Percentiles rank a stretch among this genome's conserved stretches.
Evolutionary conservation across 2,888 invertebrate species (phyloP).

Genomic region (Biston betularia): DNA sequence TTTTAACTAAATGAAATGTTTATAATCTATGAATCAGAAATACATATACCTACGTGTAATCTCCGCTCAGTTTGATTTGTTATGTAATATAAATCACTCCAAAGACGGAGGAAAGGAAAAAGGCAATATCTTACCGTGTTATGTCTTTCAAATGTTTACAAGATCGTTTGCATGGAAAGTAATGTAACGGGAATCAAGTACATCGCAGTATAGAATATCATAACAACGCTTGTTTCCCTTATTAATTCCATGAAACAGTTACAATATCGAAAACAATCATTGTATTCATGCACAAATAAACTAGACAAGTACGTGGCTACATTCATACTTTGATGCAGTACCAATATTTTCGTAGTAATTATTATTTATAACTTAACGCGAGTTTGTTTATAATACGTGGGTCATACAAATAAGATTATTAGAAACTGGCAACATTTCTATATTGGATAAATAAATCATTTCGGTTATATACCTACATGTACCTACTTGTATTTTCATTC

Average conservation of each 20-base stretch:
- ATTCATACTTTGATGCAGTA: not conserved
- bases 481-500: too few relatives aligned
- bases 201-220: slow-evolving; percentile 30
- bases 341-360: too few relatives aligned
- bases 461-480: too few relatives aligned
- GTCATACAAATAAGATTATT: too few relatives aligned
- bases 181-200: slow-evolving; percentile 15
- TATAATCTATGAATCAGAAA: too few relatives aligned
- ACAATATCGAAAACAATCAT: slow-evolving; percentile 51
- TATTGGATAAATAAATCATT: too few relatives aligned
- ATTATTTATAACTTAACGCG: too few relatives aligned
- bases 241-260: slow-evolving; percentile 34
- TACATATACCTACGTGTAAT: too few relatives aligned
- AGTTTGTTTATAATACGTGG: too few relatives aligned
- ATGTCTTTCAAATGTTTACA: slow-evolving; percentile 14
- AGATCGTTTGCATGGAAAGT: slow-evolving; percentile 15
- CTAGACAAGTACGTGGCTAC: not conserved
- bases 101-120: not conserved
- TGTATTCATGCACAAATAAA: slow-evolving; percentile 50
- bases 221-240: slow-evolving; percentile 32
- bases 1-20: too few relatives aligned
- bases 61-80: not conserved
- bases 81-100: not conserved
- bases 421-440: too few relatives aligned
- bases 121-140: not conserved